Base-by-base conservation (phyloP, 1,140 invertebrate genomes). In the Cotesia chilonis region DNA sequence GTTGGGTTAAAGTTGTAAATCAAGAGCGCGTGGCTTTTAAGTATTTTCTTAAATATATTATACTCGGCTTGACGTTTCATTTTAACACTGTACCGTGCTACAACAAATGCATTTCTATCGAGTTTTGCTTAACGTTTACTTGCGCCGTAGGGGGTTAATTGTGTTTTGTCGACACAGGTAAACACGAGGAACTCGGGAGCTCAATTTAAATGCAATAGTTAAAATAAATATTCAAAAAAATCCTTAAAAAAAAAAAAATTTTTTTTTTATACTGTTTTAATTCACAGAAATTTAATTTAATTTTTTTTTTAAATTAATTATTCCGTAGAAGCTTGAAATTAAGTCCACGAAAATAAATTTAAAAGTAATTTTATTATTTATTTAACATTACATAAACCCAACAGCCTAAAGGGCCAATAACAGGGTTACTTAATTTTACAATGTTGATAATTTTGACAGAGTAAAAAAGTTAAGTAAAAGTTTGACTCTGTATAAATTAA, bases 151-250 rank as follows among this genome's bases (percentile, higher is more conserved):
- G 74, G 73, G 69, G 75, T 72, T 80, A 78, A 80, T 77, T 70
- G 70, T 81, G 77, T 79, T 80, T 78, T 69, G 70, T 68, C 20
- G 55, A 80, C 79, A 78, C 75, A 80, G 73, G 76, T 74, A 72
- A 59, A 70, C 63, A 41, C n/a, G 20, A 14, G 2, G 57, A 28
- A 20, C n/a, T 59, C 57, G 2, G 57, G 17, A 20, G 20, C n/a
- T 10, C n/a, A 10, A 10, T 10, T 10, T 28, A 4, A 20, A 59
- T 59, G 57, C 9, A 4, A 59, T 20, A 10, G 17, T 3, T 7
- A 20, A 59, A 28, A 28, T 28, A 28, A 28, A 4, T 5, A 59
- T 6, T 20, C 2, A 59, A 7, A 59, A 59, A 59, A 3, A 55
- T 55, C 2, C 2, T 55, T 5, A 17, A 17, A 17, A 17, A 17